Percentiles rank a stretch among this genome's conserved stretches.
Conservation (phyloP, 2,113 vertebrate species). For the Zosterops hypoxanthus region DNA sequence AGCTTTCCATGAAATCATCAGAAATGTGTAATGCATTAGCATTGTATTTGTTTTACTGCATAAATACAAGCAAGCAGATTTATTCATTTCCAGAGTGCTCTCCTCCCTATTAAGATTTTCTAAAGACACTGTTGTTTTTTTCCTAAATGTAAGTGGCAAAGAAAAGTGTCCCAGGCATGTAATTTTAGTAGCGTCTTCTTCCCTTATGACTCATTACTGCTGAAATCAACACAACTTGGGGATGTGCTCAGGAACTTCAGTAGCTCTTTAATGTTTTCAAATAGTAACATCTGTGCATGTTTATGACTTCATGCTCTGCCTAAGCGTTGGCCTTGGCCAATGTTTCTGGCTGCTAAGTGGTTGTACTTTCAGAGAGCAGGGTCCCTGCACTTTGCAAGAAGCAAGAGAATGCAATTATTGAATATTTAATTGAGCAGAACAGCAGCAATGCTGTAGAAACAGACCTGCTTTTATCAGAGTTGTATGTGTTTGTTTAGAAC, state of each 20-base stretch:
- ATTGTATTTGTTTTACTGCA: not conserved
- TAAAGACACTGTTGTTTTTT: not conserved
- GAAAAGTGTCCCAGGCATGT: slow-evolving; percentile 13
- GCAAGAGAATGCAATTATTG: not conserved
- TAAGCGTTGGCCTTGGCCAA: not conserved
- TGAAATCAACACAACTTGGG: slow-evolving; percentile 54
- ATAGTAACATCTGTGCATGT: slow-evolving; percentile 59
- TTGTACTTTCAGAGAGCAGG: not conserved
- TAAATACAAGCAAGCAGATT: slow-evolving; percentile 11
- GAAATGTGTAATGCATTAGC: not conserved
- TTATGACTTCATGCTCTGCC: slow-evolving; percentile 39
- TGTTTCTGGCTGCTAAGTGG: not conserved
- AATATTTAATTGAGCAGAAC: not conserved
- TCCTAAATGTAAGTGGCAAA: slow-evolving; percentile 10
- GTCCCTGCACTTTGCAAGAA: not conserved
- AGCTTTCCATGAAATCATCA: not conserved
- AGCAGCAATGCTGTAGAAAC: not conserved
- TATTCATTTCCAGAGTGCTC: slow-evolving; percentile 5
- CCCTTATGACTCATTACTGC: slow-evolving; percentile 59
- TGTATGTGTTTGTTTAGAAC: not conserved
- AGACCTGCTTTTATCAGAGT: not conserved
- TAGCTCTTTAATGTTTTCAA: slow-evolving; percentile 48
- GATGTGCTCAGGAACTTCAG: slow-evolving; percentile 37
- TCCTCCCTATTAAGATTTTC: not conserved
- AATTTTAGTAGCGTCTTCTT: slow-evolving; percentile 47